These are phyloP conservation scores for Climacteris rufus DNA, from an alignment of 2,113 vertebrate species.

Conservation along the genomic window DNA sequence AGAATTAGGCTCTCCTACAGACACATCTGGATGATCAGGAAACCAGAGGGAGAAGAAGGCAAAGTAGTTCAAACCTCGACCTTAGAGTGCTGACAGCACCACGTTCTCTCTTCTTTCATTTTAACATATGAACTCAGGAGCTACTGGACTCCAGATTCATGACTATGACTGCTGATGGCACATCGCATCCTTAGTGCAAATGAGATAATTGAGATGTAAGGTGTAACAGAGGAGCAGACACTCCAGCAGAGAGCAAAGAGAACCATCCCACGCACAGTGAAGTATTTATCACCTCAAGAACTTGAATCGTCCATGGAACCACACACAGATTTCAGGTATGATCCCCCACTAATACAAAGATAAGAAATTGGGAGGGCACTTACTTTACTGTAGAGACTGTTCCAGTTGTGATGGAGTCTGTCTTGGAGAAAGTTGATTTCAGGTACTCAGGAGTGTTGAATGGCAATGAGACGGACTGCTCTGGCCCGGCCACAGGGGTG, in stretches of 20 bases:
- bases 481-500: slow-evolving; percentile 76
- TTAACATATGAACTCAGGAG: background rate
- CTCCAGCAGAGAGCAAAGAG: background rate
- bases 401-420: slow-evolving; percentile 98
- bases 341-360: background rate
- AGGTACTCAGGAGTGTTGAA: slow-evolving; percentile 91
- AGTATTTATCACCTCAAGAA: background rate
- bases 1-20: background rate
- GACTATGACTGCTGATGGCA: background rate
- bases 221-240: background rate
- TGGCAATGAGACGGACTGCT: slow-evolving; percentile 84
- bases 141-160: background rate
- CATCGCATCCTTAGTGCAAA: background rate
- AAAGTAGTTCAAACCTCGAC: background rate
- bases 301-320: background rate
- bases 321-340: background rate
- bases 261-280: background rate
- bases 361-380: slow-evolving; percentile 46
- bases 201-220: background rate
- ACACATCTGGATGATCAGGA: background rate
- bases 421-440: slow-evolving; percentile 98
- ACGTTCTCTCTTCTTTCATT: background rate
- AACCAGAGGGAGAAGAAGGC: background rate
- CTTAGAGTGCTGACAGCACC: background rate
- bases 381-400: slow-evolving; percentile 99